Base-by-base conservation (phyloP, 2,113 vertebrate genomes). In the Dryoscopus gambensis region DNA sequence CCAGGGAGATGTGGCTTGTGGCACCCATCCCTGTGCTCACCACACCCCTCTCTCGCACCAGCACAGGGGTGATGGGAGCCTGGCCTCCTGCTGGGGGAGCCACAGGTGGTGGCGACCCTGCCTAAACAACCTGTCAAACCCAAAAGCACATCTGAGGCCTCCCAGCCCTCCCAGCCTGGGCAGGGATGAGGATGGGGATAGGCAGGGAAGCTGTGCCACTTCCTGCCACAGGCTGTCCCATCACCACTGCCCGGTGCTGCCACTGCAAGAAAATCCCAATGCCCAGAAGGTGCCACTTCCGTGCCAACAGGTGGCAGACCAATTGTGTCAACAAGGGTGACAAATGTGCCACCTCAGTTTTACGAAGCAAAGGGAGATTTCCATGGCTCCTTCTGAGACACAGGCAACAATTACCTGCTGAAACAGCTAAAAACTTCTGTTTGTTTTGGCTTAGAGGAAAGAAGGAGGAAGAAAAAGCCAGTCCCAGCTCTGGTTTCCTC, bases 11-110 rank as follows among this genome's bases (percentile, higher is more conserved):
- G 1, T 3, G 53, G 75, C 17, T 78, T 4, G 0, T 44, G 67
- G 2, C 52, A 33, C 31, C 53, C 9, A 1, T 40, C 22, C 37
- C 40, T 8, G 8, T 4, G 49, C 35, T 28, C 42, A 22, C 31
- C 55, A 5, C 44, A 23, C 27, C 44, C 59, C 68, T 40, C 59
- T 85, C 64, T 70, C 35, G 12, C 20, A 31, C 35, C n/a, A 21
- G 1, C 2, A 3, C 10, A 2, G 5, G 10, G 2, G 1, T 7
- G 42, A 22, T 8, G 33, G 23, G 35, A 71, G 28, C 37, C 47
- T 62, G 35, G 31, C 8, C 22, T 47, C 17, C 64, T 33, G 8
- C 39, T 5, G 0, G 20, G 8, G 6, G 18, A 3, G 11, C 33
- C n/a, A 33, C 1, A 2, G 11, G 6, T 40, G 3, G 24, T 17